A percentile compares a stretch with the other conserved stretches of the same genome.
Evolutionary conservation across 1,140 invertebrate genomes (phyloP).

Genomic region (Idris sp.): DNA sequence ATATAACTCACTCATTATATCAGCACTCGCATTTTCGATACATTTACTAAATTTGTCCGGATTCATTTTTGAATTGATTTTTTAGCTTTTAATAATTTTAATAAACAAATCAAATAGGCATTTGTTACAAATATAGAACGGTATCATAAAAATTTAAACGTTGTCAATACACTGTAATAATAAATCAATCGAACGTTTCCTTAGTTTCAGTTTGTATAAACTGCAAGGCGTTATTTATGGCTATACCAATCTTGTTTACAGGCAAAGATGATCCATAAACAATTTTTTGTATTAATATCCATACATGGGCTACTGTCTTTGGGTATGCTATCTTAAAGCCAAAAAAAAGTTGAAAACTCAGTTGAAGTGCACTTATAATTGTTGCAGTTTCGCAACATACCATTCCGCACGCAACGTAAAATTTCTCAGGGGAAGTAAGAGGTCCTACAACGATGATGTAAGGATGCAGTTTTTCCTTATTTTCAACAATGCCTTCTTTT

Average conservation of each 20-base stretch:
- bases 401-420: not conserved
- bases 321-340: not conserved
- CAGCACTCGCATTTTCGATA: not conserved
- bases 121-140: constrained; percentile 5
- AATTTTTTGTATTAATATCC: constrained; percentile 7
- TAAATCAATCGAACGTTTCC: constrained; percentile 1
- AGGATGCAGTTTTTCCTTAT: no score
- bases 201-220: not conserved
- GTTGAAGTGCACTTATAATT: not conserved
- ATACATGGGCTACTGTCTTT: not conserved
- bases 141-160: not conserved
- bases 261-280: not conserved
- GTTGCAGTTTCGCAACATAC: not conserved
- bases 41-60: not conserved
- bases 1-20: constrained; percentile 14
- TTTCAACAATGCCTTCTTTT: not conserved
- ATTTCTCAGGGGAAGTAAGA: not conserved
- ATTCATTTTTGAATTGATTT: no score
- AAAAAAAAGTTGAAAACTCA: not conserved
- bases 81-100: no score
- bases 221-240: not conserved
- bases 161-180: no score
- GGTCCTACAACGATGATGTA: not conserved
- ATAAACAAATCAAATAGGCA: not conserved
- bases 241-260: not conserved